phyloP scores from a whole-genome alignment of 2,113 vertebrate genomes.

The Sylvietta virens region DNA sequence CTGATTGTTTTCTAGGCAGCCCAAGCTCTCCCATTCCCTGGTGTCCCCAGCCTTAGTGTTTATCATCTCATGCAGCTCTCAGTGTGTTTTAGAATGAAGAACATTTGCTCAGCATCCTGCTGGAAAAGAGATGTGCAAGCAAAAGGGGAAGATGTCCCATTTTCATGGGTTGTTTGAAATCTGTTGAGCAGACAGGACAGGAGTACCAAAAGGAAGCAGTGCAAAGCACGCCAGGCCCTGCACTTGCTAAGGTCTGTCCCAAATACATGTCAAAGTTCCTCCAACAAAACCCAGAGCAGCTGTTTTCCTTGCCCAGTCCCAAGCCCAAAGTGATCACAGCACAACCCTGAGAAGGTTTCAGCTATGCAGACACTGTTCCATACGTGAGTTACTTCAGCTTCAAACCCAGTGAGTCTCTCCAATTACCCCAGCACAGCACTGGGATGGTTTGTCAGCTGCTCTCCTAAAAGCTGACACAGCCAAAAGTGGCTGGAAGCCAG shows the following conservation, averaged over 20 bases:
- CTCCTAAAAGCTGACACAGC: background rate
- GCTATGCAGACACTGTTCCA: background rate
- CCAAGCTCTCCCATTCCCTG: background rate
- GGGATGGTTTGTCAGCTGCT: background rate
- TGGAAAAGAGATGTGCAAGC: background rate
- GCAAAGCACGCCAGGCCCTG: background rate
- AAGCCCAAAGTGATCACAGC: background rate
- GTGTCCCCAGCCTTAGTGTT: background rate
- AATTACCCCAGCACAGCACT: background rate
- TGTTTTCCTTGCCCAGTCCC: background rate
- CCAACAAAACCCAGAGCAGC: background rate
- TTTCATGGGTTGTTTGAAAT: background rate
- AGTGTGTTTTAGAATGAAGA: background rate
- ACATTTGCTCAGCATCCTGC: background rate
- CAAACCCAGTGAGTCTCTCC: background rate
- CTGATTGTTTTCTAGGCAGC: background rate
- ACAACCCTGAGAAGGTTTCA: background rate
- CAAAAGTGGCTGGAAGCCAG: background rate
- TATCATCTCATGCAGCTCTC: background rate
- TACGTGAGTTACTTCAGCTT: background rate
- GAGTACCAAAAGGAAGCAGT: background rate
- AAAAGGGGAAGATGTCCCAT: background rate
- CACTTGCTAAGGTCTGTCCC: background rate
- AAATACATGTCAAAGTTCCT: background rate
- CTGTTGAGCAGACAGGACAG: background rate